Evolutionary conservation across 2,113 vertebrate species (phyloP).

Genomic region (Eleginops maclovinus): DNA sequence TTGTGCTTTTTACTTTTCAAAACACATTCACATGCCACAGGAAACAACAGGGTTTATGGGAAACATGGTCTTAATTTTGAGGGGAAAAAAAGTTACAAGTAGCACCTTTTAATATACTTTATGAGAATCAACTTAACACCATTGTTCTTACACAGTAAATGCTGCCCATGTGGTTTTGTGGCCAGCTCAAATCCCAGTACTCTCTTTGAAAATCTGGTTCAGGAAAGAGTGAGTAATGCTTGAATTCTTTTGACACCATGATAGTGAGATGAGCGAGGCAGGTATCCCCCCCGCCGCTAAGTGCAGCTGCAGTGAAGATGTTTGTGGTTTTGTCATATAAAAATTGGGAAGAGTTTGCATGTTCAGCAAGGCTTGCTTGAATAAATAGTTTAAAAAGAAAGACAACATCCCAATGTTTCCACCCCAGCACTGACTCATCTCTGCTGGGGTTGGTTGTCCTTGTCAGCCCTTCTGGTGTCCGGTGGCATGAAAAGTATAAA

Average conservation of each 20-base stretch:
- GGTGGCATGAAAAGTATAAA: slow-evolving; percentile 25
- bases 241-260: neutral
- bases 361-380: slow-evolving; percentile 28
- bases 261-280: slow-evolving; percentile 25
- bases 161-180: slow-evolving; percentile 46
- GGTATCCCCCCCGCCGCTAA: slow-evolving; percentile 29
- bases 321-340: neutral
- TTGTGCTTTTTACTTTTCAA: slow-evolving; percentile 25
- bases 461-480: slow-evolving; percentile 43
- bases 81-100: slow-evolving; percentile 62
- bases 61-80: slow-evolving; percentile 70
- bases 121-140: slow-evolving; percentile 57
- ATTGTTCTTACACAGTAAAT: slow-evolving; percentile 62
- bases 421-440: slow-evolving; percentile 46
- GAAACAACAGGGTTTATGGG: slow-evolving; percentile 59
- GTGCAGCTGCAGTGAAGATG: neutral
- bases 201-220: slow-evolving; percentile 25
- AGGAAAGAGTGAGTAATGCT: slow-evolving; percentile 56
- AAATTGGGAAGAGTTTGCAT: slow-evolving; percentile 16
- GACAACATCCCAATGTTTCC: slow-evolving; percentile 22
- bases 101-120: slow-evolving; percentile 64
- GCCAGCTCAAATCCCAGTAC: slow-evolving; percentile 18
- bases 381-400: slow-evolving; percentile 50
- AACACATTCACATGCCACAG: slow-evolving; percentile 53
- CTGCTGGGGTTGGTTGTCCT: slow-evolving; percentile 31